Percentiles rank a stretch among this genome's conserved stretches.
Evolutionary conservation across 2,888 invertebrate genomes (phyloP).

Genomic region (Hirtodrosophila trivittata): DNA sequence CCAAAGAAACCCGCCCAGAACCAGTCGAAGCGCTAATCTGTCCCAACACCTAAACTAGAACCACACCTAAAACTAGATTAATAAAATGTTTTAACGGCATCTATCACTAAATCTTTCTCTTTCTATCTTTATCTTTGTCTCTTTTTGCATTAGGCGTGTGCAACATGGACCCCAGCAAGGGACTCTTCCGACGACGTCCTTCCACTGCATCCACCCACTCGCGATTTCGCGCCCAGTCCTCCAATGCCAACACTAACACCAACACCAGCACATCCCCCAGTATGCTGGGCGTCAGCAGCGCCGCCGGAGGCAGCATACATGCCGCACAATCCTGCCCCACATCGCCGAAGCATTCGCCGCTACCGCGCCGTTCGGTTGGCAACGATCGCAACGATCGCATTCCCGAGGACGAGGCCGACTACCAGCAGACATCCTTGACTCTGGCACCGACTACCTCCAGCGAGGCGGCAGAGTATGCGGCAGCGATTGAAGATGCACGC

Average conservation of each 20-base stretch:
- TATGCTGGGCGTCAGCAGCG: constrained; percentile 46
- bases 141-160: constrained; percentile 79
- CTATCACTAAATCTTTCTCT: constrained; percentile 1
- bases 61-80: constrained; percentile 2
- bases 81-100: constrained; percentile 17
- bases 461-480: constrained; percentile 81
- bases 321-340: constrained; percentile 82
- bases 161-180: constrained; percentile 83
- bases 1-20: constrained; percentile 10
- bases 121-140: too few species aligned
- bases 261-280: constrained; percentile 54
- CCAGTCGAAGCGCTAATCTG: constrained; percentile 24
- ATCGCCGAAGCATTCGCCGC: constrained; percentile 83
- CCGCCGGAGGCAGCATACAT: constrained; percentile 40
- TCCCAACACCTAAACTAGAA: background rate
- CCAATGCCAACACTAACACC: constrained; percentile 52
- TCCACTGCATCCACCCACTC: constrained; percentile 82
- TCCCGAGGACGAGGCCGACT: constrained; percentile 81
- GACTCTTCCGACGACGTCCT: constrained; percentile 83
- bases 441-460: constrained; percentile 61
- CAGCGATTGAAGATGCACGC: constrained; percentile 74
- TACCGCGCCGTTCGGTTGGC: constrained; percentile 81
- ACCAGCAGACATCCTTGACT: constrained; percentile 47
- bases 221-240: constrained; percentile 78
- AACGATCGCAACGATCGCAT: constrained; percentile 79